phyloP scores from a whole-genome alignment of 1,140 invertebrate genomes.

The Kradibia gibbosae region DNA sequence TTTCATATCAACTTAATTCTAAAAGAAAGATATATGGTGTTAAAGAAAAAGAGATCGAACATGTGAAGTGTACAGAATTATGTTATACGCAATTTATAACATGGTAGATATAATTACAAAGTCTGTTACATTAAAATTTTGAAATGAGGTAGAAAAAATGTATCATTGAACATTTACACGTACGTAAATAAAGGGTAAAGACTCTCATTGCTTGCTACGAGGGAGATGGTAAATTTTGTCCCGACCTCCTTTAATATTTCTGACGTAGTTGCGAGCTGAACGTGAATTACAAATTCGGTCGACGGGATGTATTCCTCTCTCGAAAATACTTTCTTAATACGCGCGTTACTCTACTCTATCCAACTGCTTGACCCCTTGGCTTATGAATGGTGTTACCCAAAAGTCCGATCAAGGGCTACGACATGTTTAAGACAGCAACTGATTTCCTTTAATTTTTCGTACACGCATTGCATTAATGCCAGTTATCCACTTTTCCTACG shows the following conservation, averaged over 20 bases:
- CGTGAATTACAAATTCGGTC: constrained; percentile 22
- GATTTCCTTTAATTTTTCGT: background rate
- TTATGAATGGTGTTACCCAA: too few species aligned
- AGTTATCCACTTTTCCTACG: background rate
- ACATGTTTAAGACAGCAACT: background rate
- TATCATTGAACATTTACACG: constrained; percentile 7
- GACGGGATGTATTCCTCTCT: background rate
- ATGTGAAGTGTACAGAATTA: too few species aligned
- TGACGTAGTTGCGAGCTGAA: background rate
- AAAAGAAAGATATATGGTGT: too few species aligned
- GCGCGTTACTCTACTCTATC: background rate
- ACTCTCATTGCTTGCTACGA: constrained; percentile 5
- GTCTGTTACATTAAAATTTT: constrained; percentile 19
- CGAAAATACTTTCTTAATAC: background rate
- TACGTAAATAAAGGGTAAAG: constrained; percentile 7
- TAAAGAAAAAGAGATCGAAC: too few species aligned
- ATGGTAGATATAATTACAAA: background rate
- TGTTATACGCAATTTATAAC: too few species aligned
- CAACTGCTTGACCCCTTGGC: too few species aligned
- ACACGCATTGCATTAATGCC: background rate
- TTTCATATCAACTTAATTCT: too few species aligned
- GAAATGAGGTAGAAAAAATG: constrained; percentile 20
- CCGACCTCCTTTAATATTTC: constrained; percentile 35
- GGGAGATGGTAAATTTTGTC: background rate
- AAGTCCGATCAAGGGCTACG: background rate